These are phyloP conservation scores for Lagodon rhomboides DNA, from an alignment of 2,797 vertebrate genomes.

Conservation along the genomic window DNA sequence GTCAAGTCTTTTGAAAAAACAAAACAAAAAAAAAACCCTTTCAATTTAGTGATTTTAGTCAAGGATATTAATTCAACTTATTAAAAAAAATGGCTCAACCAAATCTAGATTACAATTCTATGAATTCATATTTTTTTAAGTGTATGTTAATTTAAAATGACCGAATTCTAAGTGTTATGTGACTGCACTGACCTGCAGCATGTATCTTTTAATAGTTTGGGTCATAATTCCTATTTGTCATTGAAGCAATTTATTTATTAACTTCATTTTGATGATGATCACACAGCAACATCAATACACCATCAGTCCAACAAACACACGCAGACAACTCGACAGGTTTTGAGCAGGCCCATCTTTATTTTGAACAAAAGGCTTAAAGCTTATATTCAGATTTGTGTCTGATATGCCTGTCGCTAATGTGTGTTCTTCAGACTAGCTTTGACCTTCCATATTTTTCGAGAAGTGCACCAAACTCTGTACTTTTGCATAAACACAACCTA, in stretches of 20 bases:
- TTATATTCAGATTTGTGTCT: neutral
- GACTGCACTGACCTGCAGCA: neutral
- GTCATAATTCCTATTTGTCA: neutral
- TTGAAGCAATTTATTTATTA: neutral
- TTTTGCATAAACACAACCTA: too few relatives aligned
- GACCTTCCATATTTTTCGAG: neutral
- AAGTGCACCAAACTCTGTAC: neutral
- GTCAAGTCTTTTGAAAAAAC: neutral
- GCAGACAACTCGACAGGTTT: neutral
- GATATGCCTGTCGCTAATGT: too few relatives aligned
- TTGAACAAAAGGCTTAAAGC: neutral
- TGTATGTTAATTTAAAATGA: neutral
- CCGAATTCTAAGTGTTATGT: neutral
- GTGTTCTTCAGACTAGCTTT: neutral
- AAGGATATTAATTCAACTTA: slow-evolving; percentile 19
- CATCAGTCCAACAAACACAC: neutral
- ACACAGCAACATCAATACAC: neutral
- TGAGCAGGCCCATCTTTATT: neutral
- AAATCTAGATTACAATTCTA: neutral
- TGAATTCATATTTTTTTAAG: neutral
- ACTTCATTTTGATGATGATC: too few relatives aligned
- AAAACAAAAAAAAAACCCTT: slow-evolving; percentile 3
- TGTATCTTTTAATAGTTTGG: neutral
- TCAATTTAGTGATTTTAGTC: slow-evolving; percentile 7
- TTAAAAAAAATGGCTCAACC: neutral